A percentile compares a stretch with the other conserved stretches of the same genome.
Evolutionary conservation across 2,113 vertebrate species (phyloP).

Genomic region (Lethenteron camtschaticum): DNA sequence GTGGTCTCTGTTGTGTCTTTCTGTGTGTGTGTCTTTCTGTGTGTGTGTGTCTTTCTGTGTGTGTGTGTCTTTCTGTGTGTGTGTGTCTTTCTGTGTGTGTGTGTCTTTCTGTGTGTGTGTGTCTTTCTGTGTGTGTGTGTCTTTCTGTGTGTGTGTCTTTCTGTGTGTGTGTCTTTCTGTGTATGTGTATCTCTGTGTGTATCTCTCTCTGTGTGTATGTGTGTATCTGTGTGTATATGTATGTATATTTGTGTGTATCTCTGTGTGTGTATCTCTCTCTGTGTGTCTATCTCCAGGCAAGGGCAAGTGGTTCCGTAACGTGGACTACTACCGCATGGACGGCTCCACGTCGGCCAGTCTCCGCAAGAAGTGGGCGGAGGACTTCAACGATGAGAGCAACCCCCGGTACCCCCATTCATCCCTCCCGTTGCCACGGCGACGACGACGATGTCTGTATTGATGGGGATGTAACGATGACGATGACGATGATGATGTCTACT

Average conservation of each 20-base stretch:
- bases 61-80: no score
- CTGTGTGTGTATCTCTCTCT: no score
- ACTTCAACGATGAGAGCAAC: constrained; percentile 82
- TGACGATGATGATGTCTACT: no score
- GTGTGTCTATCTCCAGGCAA: no score
- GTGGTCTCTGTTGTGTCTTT: no score
- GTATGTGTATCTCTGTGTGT: background rate
- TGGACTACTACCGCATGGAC: constrained; percentile 94
- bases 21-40: no score
- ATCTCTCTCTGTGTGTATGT: background rate
- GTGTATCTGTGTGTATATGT: background rate
- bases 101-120: no score
- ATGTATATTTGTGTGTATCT: background rate
- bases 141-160: background rate
- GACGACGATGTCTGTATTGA: no score
- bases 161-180: background rate
- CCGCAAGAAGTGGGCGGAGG: constrained; percentile 95
- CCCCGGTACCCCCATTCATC: constrained; percentile 29
- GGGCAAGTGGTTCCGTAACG: constrained; percentile 92
- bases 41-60: no score
- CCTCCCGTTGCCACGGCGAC: background rate
- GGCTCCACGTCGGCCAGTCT: constrained; percentile 69
- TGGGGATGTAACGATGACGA: no score
- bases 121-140: no score
- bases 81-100: no score